These are phyloP conservation scores for Gambusia yucatana DNA, from an alignment of 2,797 vertebrate species.

Conservation along the genomic window DNA sequence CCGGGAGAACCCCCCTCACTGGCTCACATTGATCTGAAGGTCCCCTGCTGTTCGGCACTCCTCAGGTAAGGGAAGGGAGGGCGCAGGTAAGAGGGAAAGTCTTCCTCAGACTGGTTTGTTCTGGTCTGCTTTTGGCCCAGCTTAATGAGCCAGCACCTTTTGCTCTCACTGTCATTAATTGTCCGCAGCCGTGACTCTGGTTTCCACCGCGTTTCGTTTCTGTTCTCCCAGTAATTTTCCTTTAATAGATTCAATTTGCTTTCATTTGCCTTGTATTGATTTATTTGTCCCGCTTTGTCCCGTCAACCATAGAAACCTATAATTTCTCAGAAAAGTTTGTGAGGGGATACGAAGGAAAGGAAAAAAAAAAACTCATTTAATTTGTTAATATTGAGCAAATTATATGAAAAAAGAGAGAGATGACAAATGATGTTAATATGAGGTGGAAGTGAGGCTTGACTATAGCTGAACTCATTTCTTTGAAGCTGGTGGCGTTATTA, in stretches of 20 bases:
- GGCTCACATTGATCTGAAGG: constrained; percentile 59
- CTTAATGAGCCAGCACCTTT: constrained; percentile 73
- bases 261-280: constrained; percentile 81
- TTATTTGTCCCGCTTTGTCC: constrained; percentile 78
- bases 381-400: constrained; percentile 77
- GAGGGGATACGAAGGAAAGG: constrained; percentile 20
- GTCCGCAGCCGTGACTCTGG: constrained; percentile 56
- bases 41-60: constrained; percentile 68
- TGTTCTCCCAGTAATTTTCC: constrained; percentile 67
- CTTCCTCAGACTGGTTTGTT: constrained; percentile 7
- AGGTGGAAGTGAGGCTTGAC: constrained; percentile 62
- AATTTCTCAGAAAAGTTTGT: constrained; percentile 73
- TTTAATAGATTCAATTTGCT: constrained; percentile 82
- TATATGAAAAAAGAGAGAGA: constrained; percentile 55
- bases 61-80: constrained; percentile 57
- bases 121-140: constrained; percentile 28
- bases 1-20: constrained; percentile 58
- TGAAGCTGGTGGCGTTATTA: constrained; percentile 24
- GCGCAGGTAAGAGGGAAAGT: constrained; percentile 5
- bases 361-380: constrained; percentile 64
- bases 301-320: constrained; percentile 74
- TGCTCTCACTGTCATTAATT: constrained; percentile 72
- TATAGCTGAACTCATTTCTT: constrained; percentile 52
- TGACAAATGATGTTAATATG: constrained; percentile 72
- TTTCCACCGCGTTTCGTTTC: constrained; percentile 45